Base-by-base conservation (phyloP, 2,797 vertebrate species). In the Orestias chungarensis region DNA sequence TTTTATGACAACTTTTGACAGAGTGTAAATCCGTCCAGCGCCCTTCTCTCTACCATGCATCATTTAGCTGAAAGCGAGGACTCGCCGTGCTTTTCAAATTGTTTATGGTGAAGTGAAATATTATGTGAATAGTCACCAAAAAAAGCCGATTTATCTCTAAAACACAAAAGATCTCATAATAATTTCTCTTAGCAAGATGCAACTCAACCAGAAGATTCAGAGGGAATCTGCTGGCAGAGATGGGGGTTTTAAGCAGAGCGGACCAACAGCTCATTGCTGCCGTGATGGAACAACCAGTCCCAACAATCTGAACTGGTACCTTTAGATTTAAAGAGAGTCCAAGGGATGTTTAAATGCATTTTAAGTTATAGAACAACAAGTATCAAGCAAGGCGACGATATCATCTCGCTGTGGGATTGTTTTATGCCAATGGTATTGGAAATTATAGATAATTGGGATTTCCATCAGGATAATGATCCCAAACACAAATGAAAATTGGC, bases 1-100 rank as follows among this genome's bases (percentile, higher is more conserved):
- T 49, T 40, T 68, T 1, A 4, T 54, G 80, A 78, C 80, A 76
- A 52, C 77, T 80, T 91, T 49, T 90, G 90, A 93, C 88, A 85
- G 74, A 73, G 76, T 73, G 50, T 76, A 84, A 91, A 86, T 65
- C 81, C 76, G 55, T 50, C 40, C 4, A 66, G 31, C 76, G 66
- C 66, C 47, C 68, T 74, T 86, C 82, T 83, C 80, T 81, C 73
- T 79, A 84, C 78, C 76, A 75, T 87, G 81, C 74, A 80, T 80
- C 86, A 91, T 90, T 87, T 64, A 88, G 80, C 86, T 93, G 89
- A 90, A 88, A 87, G 83, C 74, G 2, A 47, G 74, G 75, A 46
- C 78, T 81, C 44, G 49, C 42, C 62, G 57, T 72, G 65, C 70
- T 59, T 46, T 70, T 74, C 66, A 76, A 73, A 75, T 74, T 85